phyloP scores from a whole-genome alignment of 2,797 vertebrate species.

The Microcaecilia unicolor region DNA sequence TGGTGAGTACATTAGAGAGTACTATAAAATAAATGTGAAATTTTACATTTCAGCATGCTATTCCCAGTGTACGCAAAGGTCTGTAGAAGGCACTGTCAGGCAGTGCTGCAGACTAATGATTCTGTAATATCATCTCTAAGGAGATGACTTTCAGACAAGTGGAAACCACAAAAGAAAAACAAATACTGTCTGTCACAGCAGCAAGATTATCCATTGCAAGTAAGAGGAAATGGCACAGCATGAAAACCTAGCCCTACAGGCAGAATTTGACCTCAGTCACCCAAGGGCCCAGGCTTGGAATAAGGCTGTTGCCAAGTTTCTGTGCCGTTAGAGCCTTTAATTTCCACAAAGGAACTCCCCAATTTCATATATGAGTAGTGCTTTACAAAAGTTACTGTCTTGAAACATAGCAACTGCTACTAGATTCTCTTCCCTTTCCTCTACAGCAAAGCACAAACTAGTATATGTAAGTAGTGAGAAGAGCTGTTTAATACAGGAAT shows the following conservation, averaged over 20 bases:
- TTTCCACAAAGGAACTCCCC: conserved; percentile 5
- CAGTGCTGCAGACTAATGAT: no score
- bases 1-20: neutral
- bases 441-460: neutral
- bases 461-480: no score
- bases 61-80: no score
- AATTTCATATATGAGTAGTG: conserved; percentile 6
- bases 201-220: conserved; percentile 1
- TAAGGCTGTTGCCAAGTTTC: neutral
- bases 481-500: no score
- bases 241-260: conserved; percentile 1
- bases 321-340: neutral
- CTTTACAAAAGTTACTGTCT: conserved; percentile 3
- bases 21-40: no score
- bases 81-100: no score
- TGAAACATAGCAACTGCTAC: neutral
- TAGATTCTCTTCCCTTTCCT: neutral
- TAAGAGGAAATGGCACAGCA: conserved; percentile 3
- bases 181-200: neutral
- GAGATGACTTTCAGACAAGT: no score
- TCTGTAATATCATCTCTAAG: no score
- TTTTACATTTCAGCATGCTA: no score
- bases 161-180: no score
- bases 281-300: conserved; percentile 3
- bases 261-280: conserved; percentile 7